Evolutionary conservation across 2,797 vertebrate species (phyloP).

Genomic region (Dermochelys coriacea): DNA sequence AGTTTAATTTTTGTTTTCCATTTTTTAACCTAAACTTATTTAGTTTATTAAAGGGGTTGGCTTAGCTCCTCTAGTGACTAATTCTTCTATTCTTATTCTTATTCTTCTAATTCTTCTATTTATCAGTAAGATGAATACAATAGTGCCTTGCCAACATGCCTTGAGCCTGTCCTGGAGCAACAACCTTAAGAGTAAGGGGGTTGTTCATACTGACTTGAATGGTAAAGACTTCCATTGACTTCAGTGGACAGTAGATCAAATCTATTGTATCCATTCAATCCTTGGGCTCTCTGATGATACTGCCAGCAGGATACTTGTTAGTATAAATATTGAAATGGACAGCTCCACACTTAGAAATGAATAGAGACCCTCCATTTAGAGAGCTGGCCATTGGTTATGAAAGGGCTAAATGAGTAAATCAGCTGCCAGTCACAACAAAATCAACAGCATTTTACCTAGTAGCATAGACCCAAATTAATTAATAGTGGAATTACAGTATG

Average conservation of each 20-base stretch:
- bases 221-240: background rate
- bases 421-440: background rate
- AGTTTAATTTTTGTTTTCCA: background rate
- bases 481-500: background rate
- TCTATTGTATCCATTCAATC: background rate
- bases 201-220: background rate
- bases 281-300: background rate
- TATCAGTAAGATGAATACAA: background rate
- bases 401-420: background rate
- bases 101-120: background rate
- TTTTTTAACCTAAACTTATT: no score
- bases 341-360: background rate
- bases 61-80: background rate
- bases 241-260: background rate
- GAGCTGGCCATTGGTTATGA: background rate
- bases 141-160: background rate
- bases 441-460: background rate
- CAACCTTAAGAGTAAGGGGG: background rate
- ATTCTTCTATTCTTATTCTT: background rate
- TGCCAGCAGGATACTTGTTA: background rate
- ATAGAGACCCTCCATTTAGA: background rate
- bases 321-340: accelerated
- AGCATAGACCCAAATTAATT: background rate
- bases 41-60: background rate
- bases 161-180: background rate